These are phyloP conservation scores for Eupithecia insigniata DNA, from an alignment of 2,888 invertebrate genomes.

Conservation along the genomic window DNA sequence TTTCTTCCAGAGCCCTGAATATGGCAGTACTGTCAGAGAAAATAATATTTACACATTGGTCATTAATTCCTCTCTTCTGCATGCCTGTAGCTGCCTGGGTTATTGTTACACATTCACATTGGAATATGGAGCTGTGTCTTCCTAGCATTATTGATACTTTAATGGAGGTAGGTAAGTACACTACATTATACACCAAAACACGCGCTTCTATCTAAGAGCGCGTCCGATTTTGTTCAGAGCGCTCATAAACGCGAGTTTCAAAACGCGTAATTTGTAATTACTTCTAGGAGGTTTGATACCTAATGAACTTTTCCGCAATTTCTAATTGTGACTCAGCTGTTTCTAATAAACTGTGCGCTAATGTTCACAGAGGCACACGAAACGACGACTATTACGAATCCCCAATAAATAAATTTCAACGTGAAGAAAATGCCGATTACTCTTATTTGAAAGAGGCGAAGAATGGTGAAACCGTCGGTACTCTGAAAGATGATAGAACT, in stretches of 20 bases:
- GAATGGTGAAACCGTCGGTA: slow-evolving; percentile 17
- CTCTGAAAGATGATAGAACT: not conserved
- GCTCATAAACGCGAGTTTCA: not conserved
- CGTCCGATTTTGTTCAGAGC: not conserved
- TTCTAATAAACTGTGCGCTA: not conserved
- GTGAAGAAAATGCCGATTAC: slow-evolving; percentile 43
- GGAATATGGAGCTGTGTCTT: no score
- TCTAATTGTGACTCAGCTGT: slow-evolving; percentile 1
- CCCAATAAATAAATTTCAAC: slow-evolving; percentile 33
- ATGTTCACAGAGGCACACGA: slow-evolving; percentile 35
- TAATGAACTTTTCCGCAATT: not conserved
- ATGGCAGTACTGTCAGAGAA: no score
- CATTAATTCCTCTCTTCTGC: no score
- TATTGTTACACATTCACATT: no score
- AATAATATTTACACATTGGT: no score
- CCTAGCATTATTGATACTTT: no score
- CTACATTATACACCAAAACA: not conserved
- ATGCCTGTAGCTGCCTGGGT: no score
- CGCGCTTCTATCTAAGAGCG: not conserved
- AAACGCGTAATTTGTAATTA: not conserved
- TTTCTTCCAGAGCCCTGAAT: no score
- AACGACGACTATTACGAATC: slow-evolving; percentile 44
- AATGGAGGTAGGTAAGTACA: no score
- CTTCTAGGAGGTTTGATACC: not conserved
- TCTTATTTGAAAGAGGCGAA: slow-evolving; percentile 19